Conservation (phyloP, 2,113 vertebrate species). For the human (Homo sapiens) region DNA sequence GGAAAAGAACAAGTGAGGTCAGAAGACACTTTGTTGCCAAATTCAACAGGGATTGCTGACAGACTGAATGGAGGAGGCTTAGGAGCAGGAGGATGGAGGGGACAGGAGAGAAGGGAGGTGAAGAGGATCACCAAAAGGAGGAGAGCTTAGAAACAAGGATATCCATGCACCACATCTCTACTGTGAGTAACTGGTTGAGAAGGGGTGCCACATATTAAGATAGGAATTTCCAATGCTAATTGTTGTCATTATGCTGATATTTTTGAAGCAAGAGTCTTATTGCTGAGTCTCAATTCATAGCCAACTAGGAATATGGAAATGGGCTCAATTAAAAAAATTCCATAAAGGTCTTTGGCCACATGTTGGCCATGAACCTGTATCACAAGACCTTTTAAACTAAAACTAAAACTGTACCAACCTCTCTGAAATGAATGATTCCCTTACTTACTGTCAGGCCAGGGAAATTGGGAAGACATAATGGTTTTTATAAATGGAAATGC, state of each 20-base stretch:
- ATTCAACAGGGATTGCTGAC: not conserved
- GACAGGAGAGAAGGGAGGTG: not conserved
- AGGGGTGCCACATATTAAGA: not conserved
- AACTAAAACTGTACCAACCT: conserved; percentile 1
- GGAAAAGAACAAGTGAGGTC: not conserved
- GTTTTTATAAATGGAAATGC: conserved; percentile 44
- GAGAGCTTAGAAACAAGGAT: not conserved
- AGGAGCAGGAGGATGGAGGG: not conserved
- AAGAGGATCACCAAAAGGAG: not conserved
- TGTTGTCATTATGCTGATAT: not conserved
- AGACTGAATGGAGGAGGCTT: not conserved
- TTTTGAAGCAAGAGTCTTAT: conserved; percentile 17
- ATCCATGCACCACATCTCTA: not conserved
- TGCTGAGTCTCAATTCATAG: conserved; percentile 9
- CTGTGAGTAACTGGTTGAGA: not conserved
- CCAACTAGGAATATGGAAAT: conserved; percentile 1
- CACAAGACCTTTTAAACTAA: conserved; percentile 41
- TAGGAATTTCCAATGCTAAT: not conserved
- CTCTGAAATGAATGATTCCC: conserved; percentile 5
- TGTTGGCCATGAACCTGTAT: not conserved
- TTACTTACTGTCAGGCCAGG: not conserved
- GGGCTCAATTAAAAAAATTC: conserved; percentile 27
- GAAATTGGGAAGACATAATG: not conserved
- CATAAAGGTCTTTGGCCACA: conserved; percentile 10
- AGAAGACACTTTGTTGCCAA: not conserved